Evolutionary conservation across 35 echinoderm and acorn worm genomes (phyloP).

Genomic region (Heliocidaris tuberculata): DNA sequence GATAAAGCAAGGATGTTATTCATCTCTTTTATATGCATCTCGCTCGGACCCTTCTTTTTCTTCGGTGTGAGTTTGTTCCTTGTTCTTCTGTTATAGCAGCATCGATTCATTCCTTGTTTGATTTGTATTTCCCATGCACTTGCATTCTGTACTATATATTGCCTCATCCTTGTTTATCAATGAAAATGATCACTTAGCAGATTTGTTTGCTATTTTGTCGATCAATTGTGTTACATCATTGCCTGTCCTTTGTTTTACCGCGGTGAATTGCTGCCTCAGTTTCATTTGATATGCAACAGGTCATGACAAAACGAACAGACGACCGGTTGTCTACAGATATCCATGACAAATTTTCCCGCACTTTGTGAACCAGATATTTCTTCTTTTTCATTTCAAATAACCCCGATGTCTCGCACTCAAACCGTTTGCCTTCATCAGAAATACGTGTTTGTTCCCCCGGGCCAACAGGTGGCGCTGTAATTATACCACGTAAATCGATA

Average conservation of each 20-base stretch:
- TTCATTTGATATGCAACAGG: constrained; percentile 1
- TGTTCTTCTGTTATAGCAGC: background rate
- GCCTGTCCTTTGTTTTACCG: background rate
- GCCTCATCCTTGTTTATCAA: background rate
- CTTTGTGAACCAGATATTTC: background rate
- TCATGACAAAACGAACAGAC: background rate
- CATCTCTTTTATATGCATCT: background rate
- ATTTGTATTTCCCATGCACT: background rate
- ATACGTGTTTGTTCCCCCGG: constrained; percentile 24
- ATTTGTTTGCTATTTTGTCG: background rate
- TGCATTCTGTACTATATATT: background rate
- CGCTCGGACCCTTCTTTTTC: background rate
- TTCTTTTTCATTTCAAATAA: constrained; percentile 4
- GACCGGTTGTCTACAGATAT: background rate
- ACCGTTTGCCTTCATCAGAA: background rate
- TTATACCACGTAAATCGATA: constrained; percentile 4
- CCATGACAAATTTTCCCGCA: constrained; percentile 1
- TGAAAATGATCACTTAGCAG: background rate
- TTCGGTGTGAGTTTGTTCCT: background rate
- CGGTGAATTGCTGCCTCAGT: background rate
- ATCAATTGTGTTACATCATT: background rate
- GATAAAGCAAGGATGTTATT: background rate
- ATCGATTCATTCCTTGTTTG: background rate
- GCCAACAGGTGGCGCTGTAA: constrained; percentile 40
- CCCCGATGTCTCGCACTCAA: background rate